Conservation (phyloP, 2,797 vertebrate species). For the Halcyon badia region DNA sequence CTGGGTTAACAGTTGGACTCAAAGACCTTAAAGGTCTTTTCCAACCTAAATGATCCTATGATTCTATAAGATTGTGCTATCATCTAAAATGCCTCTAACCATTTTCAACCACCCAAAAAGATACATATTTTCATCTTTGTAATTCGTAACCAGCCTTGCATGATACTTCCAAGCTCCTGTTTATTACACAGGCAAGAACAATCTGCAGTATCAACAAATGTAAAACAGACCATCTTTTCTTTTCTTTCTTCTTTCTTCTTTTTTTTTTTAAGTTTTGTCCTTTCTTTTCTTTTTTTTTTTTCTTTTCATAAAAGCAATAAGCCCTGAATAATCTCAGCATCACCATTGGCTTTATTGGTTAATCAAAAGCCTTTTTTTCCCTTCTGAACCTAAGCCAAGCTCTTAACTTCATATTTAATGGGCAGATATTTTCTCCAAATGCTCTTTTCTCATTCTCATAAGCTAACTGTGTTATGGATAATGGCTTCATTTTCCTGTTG, state of each 20-base stretch:
- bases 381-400: slow-evolving; percentile 60
- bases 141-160: slow-evolving; percentile 15
- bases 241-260: background rate
- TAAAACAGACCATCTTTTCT: background rate
- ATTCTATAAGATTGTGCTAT: background rate
- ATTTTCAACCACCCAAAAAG: background rate
- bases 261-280: background rate
- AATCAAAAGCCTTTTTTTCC: slow-evolving; percentile 58
- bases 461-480: slow-evolving; percentile 63
- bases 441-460: slow-evolving; percentile 39
- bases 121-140: background rate
- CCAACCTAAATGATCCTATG: background rate
- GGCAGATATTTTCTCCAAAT: slow-evolving; percentile 59
- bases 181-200: slow-evolving; percentile 31
- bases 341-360: slow-evolving; percentile 58
- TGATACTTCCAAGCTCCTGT: slow-evolving; percentile 15
- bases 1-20: background rate
- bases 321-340: slow-evolving; percentile 53
- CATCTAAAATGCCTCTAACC: background rate
- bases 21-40: background rate
- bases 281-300: background rate
- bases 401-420: slow-evolving; percentile 68
- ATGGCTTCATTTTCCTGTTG: slow-evolving; percentile 47
- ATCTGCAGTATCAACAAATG: slow-evolving; percentile 25
- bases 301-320: slow-evolving; percentile 36